Percentiles rank a stretch among this genome's conserved stretches.
These are phyloP conservation scores for Phaethon lepturus DNA, from an alignment of 2,113 vertebrate genomes.

Conservation along the genomic window DNA sequence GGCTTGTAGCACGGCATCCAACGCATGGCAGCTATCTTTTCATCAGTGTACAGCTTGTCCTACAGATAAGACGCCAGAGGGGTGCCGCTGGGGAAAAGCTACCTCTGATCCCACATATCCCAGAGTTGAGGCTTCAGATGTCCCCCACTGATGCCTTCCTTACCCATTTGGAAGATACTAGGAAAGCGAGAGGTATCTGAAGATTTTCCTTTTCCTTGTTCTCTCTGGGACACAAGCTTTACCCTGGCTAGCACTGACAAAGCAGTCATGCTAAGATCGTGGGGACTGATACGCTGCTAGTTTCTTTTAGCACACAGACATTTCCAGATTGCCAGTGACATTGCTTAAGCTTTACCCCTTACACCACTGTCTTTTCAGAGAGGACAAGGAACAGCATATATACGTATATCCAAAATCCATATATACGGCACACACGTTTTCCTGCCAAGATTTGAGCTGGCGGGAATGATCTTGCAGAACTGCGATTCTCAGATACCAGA, in stretches of 20 bases:
- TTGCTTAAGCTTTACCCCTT: not conserved
- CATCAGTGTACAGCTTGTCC: not conserved
- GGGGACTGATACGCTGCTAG: not conserved
- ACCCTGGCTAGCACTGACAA: not conserved
- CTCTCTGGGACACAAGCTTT: not conserved
- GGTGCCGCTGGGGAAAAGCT: not conserved
- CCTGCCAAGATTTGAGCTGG: not conserved
- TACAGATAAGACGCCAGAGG: not conserved
- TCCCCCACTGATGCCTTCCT: not conserved
- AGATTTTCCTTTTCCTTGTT: not conserved
- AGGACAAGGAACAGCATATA: not conserved
- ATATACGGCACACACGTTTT: not conserved
- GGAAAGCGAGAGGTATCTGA: not conserved
- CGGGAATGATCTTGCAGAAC: not conserved
- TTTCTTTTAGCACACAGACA: not conserved
- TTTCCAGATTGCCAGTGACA: not conserved
- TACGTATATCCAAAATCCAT: not conserved
- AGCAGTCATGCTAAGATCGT: not conserved
- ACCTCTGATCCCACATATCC: not conserved
- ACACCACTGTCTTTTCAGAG: not conserved
- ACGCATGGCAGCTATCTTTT: not conserved
- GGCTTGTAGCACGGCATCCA: accelerated
- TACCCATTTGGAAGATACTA: not conserved
- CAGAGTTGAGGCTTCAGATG: not conserved
- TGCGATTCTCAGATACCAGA: not conserved